These are phyloP conservation scores for Zalophus californianus DNA, from an alignment of 2,797 vertebrate genomes.

Conservation along the genomic window DNA sequence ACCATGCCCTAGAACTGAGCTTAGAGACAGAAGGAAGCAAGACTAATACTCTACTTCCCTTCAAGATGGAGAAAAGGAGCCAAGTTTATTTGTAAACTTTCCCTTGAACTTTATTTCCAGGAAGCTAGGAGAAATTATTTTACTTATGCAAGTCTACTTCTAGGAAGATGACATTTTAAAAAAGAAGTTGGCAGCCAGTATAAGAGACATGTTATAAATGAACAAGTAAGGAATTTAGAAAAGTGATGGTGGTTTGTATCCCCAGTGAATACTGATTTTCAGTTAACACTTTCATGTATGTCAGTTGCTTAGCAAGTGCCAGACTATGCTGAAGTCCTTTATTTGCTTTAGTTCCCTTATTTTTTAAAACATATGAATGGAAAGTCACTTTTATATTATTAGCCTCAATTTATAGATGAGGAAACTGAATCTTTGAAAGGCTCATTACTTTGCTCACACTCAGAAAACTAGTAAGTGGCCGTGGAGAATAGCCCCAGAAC, in stretches of 20 bases:
- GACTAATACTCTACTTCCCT: not conserved
- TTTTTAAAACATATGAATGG: not conserved
- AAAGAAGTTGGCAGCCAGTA: not conserved
- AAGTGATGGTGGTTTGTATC: not conserved
- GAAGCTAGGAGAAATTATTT: conserved; percentile 58
- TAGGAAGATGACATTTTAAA: not conserved
- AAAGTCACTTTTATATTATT: not conserved
- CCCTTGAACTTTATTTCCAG: conserved; percentile 49
- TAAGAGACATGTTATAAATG: not conserved
- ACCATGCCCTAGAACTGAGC: not conserved
- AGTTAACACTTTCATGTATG: not conserved
- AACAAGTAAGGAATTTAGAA: not conserved
- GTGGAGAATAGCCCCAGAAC: not conserved
- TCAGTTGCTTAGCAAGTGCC: not conserved
- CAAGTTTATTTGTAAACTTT: conserved; percentile 43
- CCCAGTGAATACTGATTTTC: conserved; percentile 18
- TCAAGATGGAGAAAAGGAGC: not conserved
- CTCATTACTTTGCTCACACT: not conserved
- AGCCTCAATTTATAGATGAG: not conserved
- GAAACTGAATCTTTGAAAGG: not conserved
- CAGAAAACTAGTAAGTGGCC: not conserved
- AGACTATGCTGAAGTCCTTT: not conserved
- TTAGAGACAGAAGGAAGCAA: not conserved
- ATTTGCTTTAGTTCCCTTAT: not conserved
- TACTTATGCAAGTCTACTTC: not conserved